Base-by-base conservation (phyloP, 1,140 invertebrate species). In the Oppia nitens region DNA sequence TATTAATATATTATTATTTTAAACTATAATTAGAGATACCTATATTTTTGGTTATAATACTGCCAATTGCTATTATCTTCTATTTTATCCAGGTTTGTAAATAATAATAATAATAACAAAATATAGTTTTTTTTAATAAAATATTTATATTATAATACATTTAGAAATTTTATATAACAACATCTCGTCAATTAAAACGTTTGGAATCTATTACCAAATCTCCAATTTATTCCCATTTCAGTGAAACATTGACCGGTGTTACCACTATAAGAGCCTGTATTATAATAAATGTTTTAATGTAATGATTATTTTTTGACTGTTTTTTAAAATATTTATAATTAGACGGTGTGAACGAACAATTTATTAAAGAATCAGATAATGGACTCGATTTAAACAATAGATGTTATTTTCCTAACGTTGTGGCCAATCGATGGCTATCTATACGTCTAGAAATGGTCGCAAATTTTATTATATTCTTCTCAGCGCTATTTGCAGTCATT, bases 401-500 rank as follows among this genome's bases (percentile, higher is more conserved):
- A 24, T 88, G 85, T 69, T 89, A 86, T 70, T 90, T 84, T 72
- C 85, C 87, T 1, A 84, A 83, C 65, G 80, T 87, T 59, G 85
- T 89, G 64, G 81, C 86, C 2, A 91, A 89, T 71, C 80, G 81
- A 27, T 97, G 92, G 92, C 73, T 96, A 25, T 85, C 88, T 0
- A 78, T 96, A 3, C 75, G 91, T 27, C 74, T 97, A 57, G 91
- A 96, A 73, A 87, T 92, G 78, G 80, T 92, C 50, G 89, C 88
- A 58, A 93, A 93, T 72, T 71, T 87, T 40, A 87, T 61, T 6
- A 89, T 96, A 60, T 80, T 96, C 64, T 88, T 87, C 68, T 79
- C 90, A 53, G 83, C 87, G 1, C 66, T 94, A 20, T 91, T 96
- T 71, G 83, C 87, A 57, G 90, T 96, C 2, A 67, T 89, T 27